Evolutionary conservation across 2,888 invertebrate species (phyloP), one percentile per base, ranked within the genome.

Genomic region (Holacanthella duospinosa): DNA sequence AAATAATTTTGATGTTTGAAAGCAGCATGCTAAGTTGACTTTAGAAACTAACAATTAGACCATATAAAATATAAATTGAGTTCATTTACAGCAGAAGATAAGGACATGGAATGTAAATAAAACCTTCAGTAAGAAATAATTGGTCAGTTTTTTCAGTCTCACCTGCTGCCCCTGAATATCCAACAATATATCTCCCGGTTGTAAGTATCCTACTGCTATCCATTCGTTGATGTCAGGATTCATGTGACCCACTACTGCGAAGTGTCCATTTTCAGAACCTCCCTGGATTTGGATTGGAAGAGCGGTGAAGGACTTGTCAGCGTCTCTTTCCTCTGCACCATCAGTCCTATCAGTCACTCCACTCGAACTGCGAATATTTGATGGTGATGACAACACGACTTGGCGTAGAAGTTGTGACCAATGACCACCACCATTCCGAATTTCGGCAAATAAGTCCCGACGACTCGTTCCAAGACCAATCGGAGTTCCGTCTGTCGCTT

Each of bases 251-350:
- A 78, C 71, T 68, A 74, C 75, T 1, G 77, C 75, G 71, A 78
- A 78, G 71, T 77, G 75, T 29, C 78, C 78, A 68, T 75, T 76
- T 70, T 82, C 81, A 21, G 81, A 81, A 43, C 82, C 81, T 48
- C 82, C 82, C 29, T 76, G 74, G 27, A 81, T 74, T 55, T 77
- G 74, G 48, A 81, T 54, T 12, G 72, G 72, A 24, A 70, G 62
- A 9, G 64, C 56, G 9, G 53, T 27, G 25, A 53, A 53, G 53
- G 55, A 55, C 27, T 29, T 28, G 9, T 62, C 28, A 16, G 54
- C 59, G 27, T 55, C 55, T n/a, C n/a, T n/a, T 19, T 28, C 56
- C 19, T 57, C 62, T 4, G 63, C 64, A 9, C 63, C 65, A 58
- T 60, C 53, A 29, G 63, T 58, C 9, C 60, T 55, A 60, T 66